A percentile compares a stretch with the other conserved stretches of the same genome.
Evolutionary conservation across 2,888 invertebrate species (phyloP).

Genomic region (Apodemia duryi): DNA sequence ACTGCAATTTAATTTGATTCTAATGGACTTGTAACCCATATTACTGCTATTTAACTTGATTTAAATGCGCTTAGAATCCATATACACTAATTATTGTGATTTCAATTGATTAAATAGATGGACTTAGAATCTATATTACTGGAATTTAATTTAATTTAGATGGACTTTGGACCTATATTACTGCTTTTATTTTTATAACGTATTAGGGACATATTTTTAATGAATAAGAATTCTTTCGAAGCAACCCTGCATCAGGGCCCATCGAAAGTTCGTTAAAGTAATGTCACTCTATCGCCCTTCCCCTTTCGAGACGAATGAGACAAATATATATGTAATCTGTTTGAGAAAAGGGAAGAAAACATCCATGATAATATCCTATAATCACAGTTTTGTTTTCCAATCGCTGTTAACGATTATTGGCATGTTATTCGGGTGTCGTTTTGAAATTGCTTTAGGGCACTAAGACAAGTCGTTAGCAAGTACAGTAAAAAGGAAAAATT

Average conservation of each 20-base stretch:
- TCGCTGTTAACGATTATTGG: constrained; percentile 83
- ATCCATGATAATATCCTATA: constrained; percentile 73
- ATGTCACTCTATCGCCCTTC: constrained; percentile 67
- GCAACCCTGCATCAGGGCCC: constrained; percentile 51
- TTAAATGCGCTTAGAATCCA: too few species aligned
- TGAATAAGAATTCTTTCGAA: constrained; percentile 23
- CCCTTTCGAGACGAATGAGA: constrained; percentile 60
- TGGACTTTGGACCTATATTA: too few species aligned
- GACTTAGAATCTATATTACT: too few species aligned
- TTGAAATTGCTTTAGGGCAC: constrained; percentile 74
- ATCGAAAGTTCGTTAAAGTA: constrained; percentile 79
- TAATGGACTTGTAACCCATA: too few species aligned
- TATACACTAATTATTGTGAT: too few species aligned
- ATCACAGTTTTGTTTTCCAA: constrained; percentile 85
- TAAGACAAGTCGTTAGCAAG: constrained; percentile 72
- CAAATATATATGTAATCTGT: constrained; percentile 37
- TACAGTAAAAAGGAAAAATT: constrained; percentile 60
- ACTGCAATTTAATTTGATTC: too few species aligned
- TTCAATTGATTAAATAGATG: too few species aligned
- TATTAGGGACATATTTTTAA: neutral
- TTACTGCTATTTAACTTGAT: too few species aligned
- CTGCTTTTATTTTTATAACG: too few species aligned
- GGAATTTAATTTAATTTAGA: too few species aligned
- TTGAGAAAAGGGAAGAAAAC: constrained; percentile 46
- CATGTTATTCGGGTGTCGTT: constrained; percentile 80